phyloP scores from a whole-genome alignment of 2,888 invertebrate species.

The Sphinx pinastri region DNA sequence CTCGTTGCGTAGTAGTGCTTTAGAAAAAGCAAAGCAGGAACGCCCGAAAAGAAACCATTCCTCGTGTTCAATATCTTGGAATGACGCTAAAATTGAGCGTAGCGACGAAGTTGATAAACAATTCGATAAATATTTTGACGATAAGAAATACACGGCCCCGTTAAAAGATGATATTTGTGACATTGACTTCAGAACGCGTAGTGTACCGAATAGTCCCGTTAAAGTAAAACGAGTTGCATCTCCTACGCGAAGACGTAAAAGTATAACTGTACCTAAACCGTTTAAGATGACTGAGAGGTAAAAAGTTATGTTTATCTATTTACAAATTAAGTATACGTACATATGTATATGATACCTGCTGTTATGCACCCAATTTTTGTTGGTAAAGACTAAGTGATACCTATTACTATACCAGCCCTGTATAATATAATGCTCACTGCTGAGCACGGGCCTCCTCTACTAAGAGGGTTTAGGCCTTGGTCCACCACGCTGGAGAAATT shows the following conservation, averaged over 20 bases:
- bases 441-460: too few relatives aligned
- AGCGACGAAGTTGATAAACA: conserved; percentile 70
- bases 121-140: conserved; percentile 70
- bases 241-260: conserved; percentile 57
- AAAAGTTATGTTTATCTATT: conserved; percentile 27
- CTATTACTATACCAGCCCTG: too few relatives aligned
- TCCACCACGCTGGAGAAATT: too few relatives aligned
- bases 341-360: too few relatives aligned
- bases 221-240: conserved; percentile 64
- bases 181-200: conserved; percentile 75
- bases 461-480: too few relatives aligned
- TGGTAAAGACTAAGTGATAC: too few relatives aligned
- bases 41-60: conserved; percentile 72
- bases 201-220: conserved; percentile 84
- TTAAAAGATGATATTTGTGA: conserved; percentile 48
- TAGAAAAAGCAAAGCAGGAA: conserved; percentile 55
- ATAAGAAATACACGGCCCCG: conserved; percentile 48
- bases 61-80: conserved; percentile 79
- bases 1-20: conserved; percentile 46
- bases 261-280: conserved; percentile 86
- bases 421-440: too few relatives aligned
- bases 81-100: conserved; percentile 63
- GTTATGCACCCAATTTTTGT: too few relatives aligned
- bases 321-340: too few relatives aligned
- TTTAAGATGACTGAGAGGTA: conserved; percentile 89